Evolutionary conservation across 2,888 invertebrate genomes (phyloP).

Genomic region (Pammene fasciana): DNA sequence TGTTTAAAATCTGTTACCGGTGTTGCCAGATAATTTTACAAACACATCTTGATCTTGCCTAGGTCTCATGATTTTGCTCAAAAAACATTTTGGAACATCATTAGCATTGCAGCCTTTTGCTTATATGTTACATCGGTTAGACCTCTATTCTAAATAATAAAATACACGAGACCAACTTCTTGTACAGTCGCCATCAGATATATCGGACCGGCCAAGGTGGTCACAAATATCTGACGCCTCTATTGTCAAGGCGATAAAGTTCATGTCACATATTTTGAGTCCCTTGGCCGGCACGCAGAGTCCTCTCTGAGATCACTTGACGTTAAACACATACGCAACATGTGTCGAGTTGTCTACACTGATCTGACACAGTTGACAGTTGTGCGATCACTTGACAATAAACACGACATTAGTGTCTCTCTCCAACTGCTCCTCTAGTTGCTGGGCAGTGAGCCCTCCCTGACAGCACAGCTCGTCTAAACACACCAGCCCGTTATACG

Average conservation of each 20-base stretch:
- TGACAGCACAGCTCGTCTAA: constrained; percentile 94
- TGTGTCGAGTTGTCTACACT: neutral
- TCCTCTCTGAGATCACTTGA: constrained; percentile 6
- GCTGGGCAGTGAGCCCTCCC: constrained; percentile 86
- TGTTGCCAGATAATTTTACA: constrained; percentile 1
- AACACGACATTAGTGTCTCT: constrained; percentile 89
- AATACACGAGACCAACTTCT: too few species aligned
- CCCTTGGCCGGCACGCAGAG: too few species aligned
- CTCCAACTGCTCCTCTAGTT: constrained; percentile 90
- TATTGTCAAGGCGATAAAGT: too few species aligned
- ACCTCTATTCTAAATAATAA: too few species aligned
- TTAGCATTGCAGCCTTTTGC: too few species aligned
- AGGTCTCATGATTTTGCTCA: too few species aligned
- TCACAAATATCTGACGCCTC: too few species aligned
- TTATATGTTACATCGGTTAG: too few species aligned
- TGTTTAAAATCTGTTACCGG: neutral
- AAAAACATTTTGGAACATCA: too few species aligned
- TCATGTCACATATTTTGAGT: too few species aligned
- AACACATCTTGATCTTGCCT: neutral
- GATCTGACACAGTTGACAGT: neutral
- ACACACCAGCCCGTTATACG: constrained; percentile 81
- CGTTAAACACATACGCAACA: constrained; percentile 3
- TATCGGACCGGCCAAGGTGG: too few species aligned
- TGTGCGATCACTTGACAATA: constrained; percentile 67
- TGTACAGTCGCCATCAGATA: too few species aligned